These are phyloP conservation scores for Halcyon chelicuti DNA, from an alignment of 2,797 vertebrate species.

Conservation along the genomic window DNA sequence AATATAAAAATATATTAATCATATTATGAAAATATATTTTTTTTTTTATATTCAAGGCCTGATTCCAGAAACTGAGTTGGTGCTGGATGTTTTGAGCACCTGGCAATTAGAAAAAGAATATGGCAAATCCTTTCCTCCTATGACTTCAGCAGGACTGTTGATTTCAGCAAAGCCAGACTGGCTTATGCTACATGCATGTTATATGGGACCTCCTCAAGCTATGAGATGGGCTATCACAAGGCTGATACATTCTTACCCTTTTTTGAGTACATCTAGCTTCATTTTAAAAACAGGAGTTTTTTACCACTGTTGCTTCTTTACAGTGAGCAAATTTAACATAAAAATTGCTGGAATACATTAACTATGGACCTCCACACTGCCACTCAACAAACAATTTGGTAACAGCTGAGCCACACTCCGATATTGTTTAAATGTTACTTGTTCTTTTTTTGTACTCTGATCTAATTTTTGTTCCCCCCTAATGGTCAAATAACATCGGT, in stretches of 20 bases:
- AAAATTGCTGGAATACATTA: background rate
- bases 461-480: constrained; percentile 14
- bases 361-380: background rate
- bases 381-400: background rate
- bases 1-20: background rate
- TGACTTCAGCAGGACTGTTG: background rate
- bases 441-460: constrained; percentile 7
- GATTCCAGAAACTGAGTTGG: background rate
- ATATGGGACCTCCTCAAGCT: background rate
- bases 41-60: background rate
- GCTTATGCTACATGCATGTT: rapidly evolving
- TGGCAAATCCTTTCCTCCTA: background rate
- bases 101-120: background rate
- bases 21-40: background rate
- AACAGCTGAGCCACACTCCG: background rate
- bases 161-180: background rate
- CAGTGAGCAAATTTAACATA: background rate
- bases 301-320: background rate
- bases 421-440: background rate
- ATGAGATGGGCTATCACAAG: background rate
- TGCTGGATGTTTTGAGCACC: background rate
- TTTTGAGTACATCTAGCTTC: background rate
- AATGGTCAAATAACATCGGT: constrained; percentile 4
- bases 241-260: background rate
- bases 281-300: background rate